Base-by-base conservation (phyloP, 1,140 invertebrate genomes). In the Drosophila santomea region DNA sequence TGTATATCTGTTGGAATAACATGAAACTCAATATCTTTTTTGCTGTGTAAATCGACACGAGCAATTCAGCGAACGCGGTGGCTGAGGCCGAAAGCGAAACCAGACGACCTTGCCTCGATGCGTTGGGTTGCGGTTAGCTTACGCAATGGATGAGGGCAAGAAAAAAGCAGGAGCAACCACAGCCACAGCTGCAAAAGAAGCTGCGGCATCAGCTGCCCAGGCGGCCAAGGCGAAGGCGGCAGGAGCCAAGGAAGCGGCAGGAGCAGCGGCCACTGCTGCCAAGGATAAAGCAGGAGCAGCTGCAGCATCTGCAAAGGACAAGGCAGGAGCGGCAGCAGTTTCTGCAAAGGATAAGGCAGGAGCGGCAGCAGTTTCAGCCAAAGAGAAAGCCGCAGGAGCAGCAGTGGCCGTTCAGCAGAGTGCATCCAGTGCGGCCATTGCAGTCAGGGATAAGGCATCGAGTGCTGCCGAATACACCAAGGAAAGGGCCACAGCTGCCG, bases 61-160 rank as follows among this genome's bases (percentile, higher is more conserved):
- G 23, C 38, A 2, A 58, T 28, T 32, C 15, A 14, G 47, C 43
- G 43, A 63, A 58, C 25, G 41, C 36, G 15, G 10, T 32, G 43
- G 35, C 25, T 44, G 36, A 41, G 38, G 43, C 62, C 55, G 38
- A 28, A 72, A 86, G 55, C 47, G 55, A 75, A 81, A 60, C 81
- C 82, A 41, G 71, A 54, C 82, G 82, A 86, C 82, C 82, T 86
- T 86, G 82, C 58, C 50, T 28, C 61, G 60, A 51, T 88, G 83
- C 82, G 75, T 79, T 86, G 72, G 76, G 62, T 79, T 86, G 78
- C 82, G 83, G 55, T 78, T 82, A 64, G 28, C 77, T 86, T 86
- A 66, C 79, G 71, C 82, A 86, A 86, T 79, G 75, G 61, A 60
- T 28, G 80, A 61, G 25, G 41, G 39, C 39, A 35, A 47, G 52